Evolutionary conservation across 2,113 vertebrate species (phyloP).

Genomic region (Cyphomyrus discorhynchus): DNA sequence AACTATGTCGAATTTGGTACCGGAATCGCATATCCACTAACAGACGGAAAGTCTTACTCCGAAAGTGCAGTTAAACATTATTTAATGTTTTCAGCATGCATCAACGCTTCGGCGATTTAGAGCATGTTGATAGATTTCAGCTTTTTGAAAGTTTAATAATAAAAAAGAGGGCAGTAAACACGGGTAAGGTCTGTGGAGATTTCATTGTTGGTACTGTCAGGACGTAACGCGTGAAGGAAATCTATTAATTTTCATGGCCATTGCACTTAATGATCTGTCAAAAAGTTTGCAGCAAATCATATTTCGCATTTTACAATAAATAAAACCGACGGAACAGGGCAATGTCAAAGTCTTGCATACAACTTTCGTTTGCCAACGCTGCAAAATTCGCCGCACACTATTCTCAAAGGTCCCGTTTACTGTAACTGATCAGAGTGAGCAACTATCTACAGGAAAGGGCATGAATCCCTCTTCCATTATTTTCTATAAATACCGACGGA

Average conservation of each 20-base stretch:
- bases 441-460: conserved; percentile 30
- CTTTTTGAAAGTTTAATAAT: conserved; percentile 27
- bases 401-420: conserved; percentile 22
- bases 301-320: neutral
- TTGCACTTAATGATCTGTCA: conserved; percentile 20
- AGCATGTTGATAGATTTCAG: conserved; percentile 25
- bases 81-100: neutral
- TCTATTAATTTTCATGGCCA: conserved; percentile 16
- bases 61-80: neutral
- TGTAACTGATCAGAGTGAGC: conserved; percentile 17
- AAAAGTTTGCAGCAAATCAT: neutral
- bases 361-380: neutral
- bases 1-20: neutral
- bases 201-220: conserved; percentile 17
- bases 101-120: conserved; percentile 16
- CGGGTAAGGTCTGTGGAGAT: conserved; percentile 16
- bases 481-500: conserved; percentile 47
- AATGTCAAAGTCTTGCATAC: conserved; percentile 11
- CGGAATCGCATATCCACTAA: neutral
- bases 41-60: neutral
- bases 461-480: conserved; percentile 36
- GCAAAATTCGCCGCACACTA: conserved; percentile 3
- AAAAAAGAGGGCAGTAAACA: conserved; percentile 33
- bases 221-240: conserved; percentile 25
- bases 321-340: neutral